Conservation (phyloP, 2,888 invertebrate genomes). For the Troides aeacus region DNA sequence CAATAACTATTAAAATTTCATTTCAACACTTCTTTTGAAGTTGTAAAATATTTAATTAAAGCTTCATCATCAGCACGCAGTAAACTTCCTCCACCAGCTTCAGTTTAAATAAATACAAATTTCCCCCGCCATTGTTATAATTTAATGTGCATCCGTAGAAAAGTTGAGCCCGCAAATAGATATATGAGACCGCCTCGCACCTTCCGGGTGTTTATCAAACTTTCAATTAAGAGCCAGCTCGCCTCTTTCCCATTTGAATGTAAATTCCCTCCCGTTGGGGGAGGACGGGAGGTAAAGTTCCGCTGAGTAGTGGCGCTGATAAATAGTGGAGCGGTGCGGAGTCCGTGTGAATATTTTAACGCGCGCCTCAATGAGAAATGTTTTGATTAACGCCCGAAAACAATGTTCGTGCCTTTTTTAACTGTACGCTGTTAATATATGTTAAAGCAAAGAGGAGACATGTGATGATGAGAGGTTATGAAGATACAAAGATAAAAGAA, state of each 20-base stretch:
- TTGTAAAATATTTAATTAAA: background rate
- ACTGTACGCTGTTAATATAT: background rate
- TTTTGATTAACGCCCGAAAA: conserved; percentile 23
- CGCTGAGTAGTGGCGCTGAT: conserved; percentile 42
- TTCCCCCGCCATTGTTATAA: conserved; percentile 17
- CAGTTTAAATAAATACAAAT: conserved; percentile 13
- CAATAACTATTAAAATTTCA: no score
- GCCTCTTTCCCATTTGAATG: conserved; percentile 68
- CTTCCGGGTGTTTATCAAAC: conserved; percentile 56
- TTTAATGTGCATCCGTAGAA: conserved; percentile 21
- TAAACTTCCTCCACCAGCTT: background rate
- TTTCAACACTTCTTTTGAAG: background rate
- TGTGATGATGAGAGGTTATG: no score
- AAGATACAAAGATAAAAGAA: no score
- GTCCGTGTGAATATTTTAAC: conserved; percentile 29
- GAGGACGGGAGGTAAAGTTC: conserved; percentile 43
- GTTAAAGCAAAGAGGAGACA: background rate
- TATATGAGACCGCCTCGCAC: conserved; percentile 32
- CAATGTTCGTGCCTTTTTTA: background rate
- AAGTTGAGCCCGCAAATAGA: conserved; percentile 25
- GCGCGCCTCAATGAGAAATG: conserved; percentile 14
- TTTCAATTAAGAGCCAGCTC: conserved; percentile 67
- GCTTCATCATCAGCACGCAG: background rate
- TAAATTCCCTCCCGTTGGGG: conserved; percentile 52
- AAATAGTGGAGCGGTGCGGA: conserved; percentile 41